phyloP scores from a whole-genome alignment of 2,113 vertebrate species.

The Opisthocomus hoazin region DNA sequence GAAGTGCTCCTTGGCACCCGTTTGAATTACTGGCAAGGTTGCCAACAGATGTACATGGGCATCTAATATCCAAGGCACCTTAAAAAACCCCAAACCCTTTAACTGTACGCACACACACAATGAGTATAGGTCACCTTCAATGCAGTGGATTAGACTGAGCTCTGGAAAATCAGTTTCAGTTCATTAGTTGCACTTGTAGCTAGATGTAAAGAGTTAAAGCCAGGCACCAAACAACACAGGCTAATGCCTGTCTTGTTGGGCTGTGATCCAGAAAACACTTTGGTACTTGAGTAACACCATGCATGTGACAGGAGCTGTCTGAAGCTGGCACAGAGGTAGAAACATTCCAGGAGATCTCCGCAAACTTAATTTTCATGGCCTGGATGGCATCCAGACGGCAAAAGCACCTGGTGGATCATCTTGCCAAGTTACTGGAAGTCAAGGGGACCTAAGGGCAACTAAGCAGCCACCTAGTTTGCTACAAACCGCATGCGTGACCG shows the following conservation, averaged over 20 bases:
- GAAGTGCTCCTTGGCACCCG: not conserved
- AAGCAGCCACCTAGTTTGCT: not conserved
- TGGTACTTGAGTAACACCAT: accelerated
- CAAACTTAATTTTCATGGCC: not conserved
- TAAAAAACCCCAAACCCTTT: not conserved
- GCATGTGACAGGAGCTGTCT: not conserved
- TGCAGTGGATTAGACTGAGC: not conserved
- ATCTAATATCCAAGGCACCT: not conserved
- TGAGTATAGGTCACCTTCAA: not conserved
- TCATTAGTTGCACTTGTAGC: not conserved
- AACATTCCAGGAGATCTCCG: not conserved
- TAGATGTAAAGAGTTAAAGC: slow-evolving; percentile 3
- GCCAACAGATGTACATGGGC: not conserved
- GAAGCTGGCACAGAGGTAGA: not conserved
- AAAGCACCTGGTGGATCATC: not conserved
- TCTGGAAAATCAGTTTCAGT: not conserved
- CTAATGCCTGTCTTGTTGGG: not conserved
- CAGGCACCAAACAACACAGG: not conserved
- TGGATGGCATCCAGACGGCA: not conserved
- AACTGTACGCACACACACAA: not conserved
- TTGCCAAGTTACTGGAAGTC: not conserved
- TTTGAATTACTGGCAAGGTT: not conserved
- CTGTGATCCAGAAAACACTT: not conserved
- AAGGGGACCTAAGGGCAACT: not conserved
- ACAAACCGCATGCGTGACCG: accelerated